These are phyloP conservation scores for Eumeta japonica DNA, from an alignment of 1,140 invertebrate genomes.

Conservation along the genomic window DNA sequence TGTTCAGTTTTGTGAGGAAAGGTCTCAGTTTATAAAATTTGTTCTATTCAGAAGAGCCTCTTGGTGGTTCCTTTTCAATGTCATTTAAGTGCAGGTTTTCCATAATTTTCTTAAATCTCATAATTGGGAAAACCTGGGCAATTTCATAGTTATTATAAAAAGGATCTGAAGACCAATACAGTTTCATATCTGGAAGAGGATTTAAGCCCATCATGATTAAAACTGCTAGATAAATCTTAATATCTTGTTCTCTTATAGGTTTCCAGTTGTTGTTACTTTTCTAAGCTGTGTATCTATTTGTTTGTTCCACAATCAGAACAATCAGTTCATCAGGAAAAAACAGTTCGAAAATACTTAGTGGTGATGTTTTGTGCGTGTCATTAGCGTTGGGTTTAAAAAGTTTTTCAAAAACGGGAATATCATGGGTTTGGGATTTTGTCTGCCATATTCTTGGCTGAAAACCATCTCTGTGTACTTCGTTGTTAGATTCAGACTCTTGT, in stretches of 20 bases:
- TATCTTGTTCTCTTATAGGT: slow-evolving; percentile 16
- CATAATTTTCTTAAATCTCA: slow-evolving; percentile 19
- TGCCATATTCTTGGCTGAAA: slow-evolving; percentile 18
- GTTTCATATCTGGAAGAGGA: slow-evolving; percentile 19
- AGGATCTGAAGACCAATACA: slow-evolving; percentile 19
- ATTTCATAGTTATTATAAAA: slow-evolving; percentile 20
- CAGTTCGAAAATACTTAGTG: slow-evolving; percentile 12
- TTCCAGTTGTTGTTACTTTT: slow-evolving; percentile 12
- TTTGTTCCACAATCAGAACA: slow-evolving; percentile 13
- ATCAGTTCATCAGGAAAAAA: slow-evolving; percentile 16
- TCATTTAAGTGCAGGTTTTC: slow-evolving; percentile 17
- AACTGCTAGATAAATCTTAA: slow-evolving; percentile 18
- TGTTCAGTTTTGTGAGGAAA: slow-evolving; percentile 16
- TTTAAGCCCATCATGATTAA: slow-evolving; percentile 22
- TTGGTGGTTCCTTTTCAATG: slow-evolving; percentile 10
- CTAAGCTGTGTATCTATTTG: slow-evolving; percentile 15
- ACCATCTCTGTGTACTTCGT: no score
- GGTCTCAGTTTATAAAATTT: slow-evolving; percentile 17
- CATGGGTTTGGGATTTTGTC: slow-evolving; percentile 17
- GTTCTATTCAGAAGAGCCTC: slow-evolving; percentile 10
- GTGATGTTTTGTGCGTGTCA: slow-evolving; percentile 20
- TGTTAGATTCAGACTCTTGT: no score
- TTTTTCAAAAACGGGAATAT: slow-evolving; percentile 16
- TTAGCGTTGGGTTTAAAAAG: slow-evolving; percentile 16
- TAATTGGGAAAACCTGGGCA: slow-evolving; percentile 10